These are phyloP conservation scores for Luffia ferchaultella DNA, from an alignment of 2,888 invertebrate genomes.

Conservation along the genomic window DNA sequence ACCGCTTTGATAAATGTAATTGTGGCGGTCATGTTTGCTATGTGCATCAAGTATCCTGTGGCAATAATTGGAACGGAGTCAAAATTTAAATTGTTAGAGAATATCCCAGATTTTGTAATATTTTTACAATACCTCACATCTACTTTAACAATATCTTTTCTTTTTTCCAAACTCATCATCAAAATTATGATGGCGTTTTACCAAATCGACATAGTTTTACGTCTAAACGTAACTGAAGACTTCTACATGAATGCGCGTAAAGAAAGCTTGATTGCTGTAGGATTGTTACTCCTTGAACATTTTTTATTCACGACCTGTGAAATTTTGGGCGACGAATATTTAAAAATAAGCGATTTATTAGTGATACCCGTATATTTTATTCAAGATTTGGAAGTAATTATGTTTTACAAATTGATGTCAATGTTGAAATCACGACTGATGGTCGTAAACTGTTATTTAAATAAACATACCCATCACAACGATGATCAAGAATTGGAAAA, in stretches of 20 bases:
- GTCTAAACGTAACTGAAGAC: background rate
- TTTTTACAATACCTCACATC: constrained; percentile 6
- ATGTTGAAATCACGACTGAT: constrained; percentile 3
- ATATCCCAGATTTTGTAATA: constrained; percentile 3
- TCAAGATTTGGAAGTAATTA: constrained; percentile 4
- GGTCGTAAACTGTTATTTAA: constrained; percentile 4
- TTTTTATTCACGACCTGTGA: constrained; percentile 3
- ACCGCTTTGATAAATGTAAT: too few species aligned
- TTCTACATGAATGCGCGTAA: constrained; percentile 4
- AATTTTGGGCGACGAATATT: background rate
- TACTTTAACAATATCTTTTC: constrained; percentile 1
- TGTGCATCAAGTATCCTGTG: too few species aligned
- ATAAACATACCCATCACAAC: background rate
- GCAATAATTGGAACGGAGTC: too few species aligned
- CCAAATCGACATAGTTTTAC: constrained; percentile 4
- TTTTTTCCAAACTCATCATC: constrained; percentile 4
- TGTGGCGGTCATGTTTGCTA: too few species aligned
- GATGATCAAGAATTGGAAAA: background rate
- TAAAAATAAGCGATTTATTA: constrained; percentile 1
- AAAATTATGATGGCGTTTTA: constrained; percentile 5
- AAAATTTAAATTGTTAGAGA: too few species aligned
- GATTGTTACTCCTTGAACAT: background rate
- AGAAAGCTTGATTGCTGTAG: background rate
- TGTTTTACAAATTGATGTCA: constrained; percentile 4
- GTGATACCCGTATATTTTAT: constrained; percentile 3